Percentiles rank a stretch among this genome's conserved stretches.
Conservation (phyloP, 2,888 invertebrate species). For the Tyria jacobaeae region DNA sequence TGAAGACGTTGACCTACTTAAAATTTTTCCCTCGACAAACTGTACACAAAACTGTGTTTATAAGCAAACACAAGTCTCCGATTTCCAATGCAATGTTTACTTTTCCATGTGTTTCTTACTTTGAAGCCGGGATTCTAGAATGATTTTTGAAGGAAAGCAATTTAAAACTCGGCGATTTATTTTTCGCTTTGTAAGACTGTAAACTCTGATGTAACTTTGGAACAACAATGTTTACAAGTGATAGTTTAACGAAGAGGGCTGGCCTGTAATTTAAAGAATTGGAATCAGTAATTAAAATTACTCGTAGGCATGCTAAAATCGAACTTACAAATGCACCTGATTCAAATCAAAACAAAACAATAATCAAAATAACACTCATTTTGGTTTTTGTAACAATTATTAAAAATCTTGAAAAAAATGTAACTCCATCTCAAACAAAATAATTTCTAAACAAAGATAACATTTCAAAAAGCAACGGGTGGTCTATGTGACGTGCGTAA, state of each 20-base stretch:
- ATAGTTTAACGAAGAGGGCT: too few species aligned
- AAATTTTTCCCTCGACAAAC: conserved; percentile 57
- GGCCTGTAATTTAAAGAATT: too few species aligned
- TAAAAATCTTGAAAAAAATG: too few species aligned
- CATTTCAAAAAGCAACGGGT: background rate
- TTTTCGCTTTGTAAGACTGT: background rate
- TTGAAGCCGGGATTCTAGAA: conserved; percentile 48
- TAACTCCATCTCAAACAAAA: too few species aligned
- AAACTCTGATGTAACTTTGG: background rate
- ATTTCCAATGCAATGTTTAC: conserved; percentile 64
- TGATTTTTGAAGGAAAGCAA: conserved; percentile 38
- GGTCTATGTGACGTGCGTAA: background rate
- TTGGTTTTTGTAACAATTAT: too few species aligned
- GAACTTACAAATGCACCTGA: too few species aligned
- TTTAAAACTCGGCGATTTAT: conserved; percentile 15
- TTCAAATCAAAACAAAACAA: too few species aligned
- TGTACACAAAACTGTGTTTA: conserved; percentile 55
- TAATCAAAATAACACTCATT: too few species aligned
- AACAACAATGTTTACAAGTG: background rate
- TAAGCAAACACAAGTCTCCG: conserved; percentile 54
- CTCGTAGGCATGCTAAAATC: too few species aligned
- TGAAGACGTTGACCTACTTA: conserved; percentile 67
- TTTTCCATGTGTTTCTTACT: conserved; percentile 49
- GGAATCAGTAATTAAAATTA: too few species aligned
- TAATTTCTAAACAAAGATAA: background rate